Evolutionary conservation across 2,113 vertebrate genomes (phyloP).

Genomic region (Centropus unirufus): DNA sequence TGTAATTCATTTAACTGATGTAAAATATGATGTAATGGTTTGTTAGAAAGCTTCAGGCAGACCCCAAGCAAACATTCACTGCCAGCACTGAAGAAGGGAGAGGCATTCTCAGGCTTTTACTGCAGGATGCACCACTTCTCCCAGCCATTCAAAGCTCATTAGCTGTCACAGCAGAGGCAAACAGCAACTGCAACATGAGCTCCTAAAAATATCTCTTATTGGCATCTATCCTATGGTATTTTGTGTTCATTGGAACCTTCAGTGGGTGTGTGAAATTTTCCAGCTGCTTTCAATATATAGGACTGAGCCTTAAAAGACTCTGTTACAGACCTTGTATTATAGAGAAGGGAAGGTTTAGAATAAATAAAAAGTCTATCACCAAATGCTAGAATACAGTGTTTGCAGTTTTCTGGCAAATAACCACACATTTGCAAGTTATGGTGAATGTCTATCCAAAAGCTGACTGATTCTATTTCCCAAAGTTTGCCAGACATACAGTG

Average conservation of each 20-base stretch:
- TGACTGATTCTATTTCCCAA: neutral
- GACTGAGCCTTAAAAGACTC: slow-evolving; percentile 44
- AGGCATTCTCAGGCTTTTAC: slow-evolving; percentile 39
- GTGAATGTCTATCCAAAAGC: neutral
- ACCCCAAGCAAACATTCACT: slow-evolving; percentile 52
- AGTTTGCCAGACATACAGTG: neutral
- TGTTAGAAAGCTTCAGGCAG: neutral
- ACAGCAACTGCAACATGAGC: slow-evolving; percentile 71
- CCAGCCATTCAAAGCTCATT: slow-evolving; percentile 64
- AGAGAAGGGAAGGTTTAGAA: neutral
- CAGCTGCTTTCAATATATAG: slow-evolving; percentile 71
- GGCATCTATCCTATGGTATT: slow-evolving; percentile 70
- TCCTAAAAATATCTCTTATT: slow-evolving; percentile 79
- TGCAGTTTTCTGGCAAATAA: neutral
- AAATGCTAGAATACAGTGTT: neutral
- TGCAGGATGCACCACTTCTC: slow-evolving; percentile 49
- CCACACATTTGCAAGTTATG: neutral
- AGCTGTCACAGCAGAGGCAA: slow-evolving; percentile 69
- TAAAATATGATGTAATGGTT: neutral
- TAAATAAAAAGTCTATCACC: neutral
- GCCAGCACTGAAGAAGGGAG: neutral
- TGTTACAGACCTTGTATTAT: neutral
- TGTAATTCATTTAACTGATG: neutral
- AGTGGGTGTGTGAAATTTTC: slow-evolving; percentile 78
- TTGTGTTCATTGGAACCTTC: slow-evolving; percentile 76